A percentile compares a stretch with the other conserved stretches of the same genome.
These are phyloP conservation scores for Lagopus leucura DNA, from an alignment of 2,113 vertebrate genomes.

Conservation along the genomic window DNA sequence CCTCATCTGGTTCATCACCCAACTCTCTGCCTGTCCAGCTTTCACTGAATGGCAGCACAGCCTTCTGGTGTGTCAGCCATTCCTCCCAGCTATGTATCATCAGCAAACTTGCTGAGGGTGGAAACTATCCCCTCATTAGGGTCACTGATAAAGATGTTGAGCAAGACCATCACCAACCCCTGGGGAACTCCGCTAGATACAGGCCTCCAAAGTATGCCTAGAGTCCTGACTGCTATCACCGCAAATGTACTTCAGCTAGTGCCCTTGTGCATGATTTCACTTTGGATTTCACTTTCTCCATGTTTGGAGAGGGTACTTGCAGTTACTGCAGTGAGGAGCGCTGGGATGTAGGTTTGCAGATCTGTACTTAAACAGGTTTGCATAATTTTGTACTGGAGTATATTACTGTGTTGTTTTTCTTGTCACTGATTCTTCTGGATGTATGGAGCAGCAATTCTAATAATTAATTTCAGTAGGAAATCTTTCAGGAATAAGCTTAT, in stretches of 20 bases:
- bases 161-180: no score
- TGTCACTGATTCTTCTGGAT: neutral
- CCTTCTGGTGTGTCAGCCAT: no score
- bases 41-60: no score
- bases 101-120: no score
- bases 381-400: neutral
- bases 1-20: no score
- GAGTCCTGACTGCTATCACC: neutral
- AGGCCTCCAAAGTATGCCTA: neutral
- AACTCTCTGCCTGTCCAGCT: no score
- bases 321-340: neutral
- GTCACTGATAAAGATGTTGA: no score
- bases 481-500: neutral
- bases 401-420: neutral
- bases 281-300: neutral
- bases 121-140: no score
- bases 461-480: neutral
- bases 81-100: no score
- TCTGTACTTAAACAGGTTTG: neutral
- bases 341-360: neutral
- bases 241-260: neutral
- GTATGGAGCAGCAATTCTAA: neutral
- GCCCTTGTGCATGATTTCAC: neutral
- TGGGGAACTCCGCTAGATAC: no score
- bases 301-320: accelerated